Conservation (phyloP, 1,140 invertebrate genomes). For the Listronotus bonariensis region DNA sequence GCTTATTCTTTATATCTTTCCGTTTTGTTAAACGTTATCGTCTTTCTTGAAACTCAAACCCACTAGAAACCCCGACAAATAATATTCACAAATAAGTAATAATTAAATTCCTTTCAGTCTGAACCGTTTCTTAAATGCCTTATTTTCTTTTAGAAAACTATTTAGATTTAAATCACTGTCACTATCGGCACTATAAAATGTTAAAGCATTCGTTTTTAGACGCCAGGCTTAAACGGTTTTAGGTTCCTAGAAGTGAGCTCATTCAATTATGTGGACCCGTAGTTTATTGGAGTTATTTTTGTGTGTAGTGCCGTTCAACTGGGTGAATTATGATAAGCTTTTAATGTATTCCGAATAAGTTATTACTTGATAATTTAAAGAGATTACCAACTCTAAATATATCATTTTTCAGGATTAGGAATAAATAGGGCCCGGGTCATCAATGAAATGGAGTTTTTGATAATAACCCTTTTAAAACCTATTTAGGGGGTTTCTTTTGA, state of each 20-base stretch:
- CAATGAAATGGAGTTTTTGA: too few relatives aligned
- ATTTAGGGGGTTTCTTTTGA: too few relatives aligned
- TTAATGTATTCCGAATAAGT: neutral
- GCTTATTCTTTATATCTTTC: too few relatives aligned
- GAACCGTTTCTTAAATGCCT: conserved; percentile 18
- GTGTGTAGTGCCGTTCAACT: conserved; percentile 6
- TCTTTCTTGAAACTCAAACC: too few relatives aligned
- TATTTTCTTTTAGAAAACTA: conserved; percentile 23
- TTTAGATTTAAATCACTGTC: conserved; percentile 32
- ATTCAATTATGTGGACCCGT: conserved; percentile 15
- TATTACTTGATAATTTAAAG: too few relatives aligned
- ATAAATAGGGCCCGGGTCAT: too few relatives aligned
- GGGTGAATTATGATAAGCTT: neutral
- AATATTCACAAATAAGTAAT: conserved; percentile 18
- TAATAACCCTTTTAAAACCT: too few relatives aligned
- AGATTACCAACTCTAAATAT: too few relatives aligned
- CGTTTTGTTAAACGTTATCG: too few relatives aligned
- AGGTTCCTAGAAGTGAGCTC: conserved; percentile 15
- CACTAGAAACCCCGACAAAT: neutral
- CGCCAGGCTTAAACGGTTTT: conserved; percentile 21
- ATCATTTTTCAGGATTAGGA: too few relatives aligned
- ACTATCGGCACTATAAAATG: conserved; percentile 32
- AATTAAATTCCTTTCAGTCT: conserved; percentile 26
- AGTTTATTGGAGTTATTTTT: conserved; percentile 4
- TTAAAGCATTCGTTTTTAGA: conserved; percentile 19